These are phyloP conservation scores for Manis crassicaudata DNA, from an alignment of 2,797 vertebrate genomes.

Conservation along the genomic window DNA sequence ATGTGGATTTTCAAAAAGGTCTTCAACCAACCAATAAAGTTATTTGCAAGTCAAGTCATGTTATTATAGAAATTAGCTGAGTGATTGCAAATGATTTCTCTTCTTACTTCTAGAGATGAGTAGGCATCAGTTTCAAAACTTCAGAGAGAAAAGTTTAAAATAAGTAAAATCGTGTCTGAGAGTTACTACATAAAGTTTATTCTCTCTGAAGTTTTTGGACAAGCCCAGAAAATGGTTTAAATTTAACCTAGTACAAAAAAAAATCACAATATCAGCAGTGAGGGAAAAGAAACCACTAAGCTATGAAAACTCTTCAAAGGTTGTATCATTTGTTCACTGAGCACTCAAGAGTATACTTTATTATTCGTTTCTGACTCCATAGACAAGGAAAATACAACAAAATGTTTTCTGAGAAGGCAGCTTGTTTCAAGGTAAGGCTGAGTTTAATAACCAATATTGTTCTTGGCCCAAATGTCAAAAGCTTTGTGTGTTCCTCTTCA, in stretches of 20 bases:
- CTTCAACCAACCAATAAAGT: conserved; percentile 22
- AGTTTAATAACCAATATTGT: conserved; percentile 67
- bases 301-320: background rate
- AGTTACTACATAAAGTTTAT: conserved; percentile 32
- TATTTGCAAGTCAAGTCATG: background rate
- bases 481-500: conserved; percentile 35
- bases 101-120: background rate
- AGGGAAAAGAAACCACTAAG: conserved; percentile 9
- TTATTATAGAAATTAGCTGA: background rate
- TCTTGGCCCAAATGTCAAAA: conserved; percentile 68
- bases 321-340: conserved; percentile 40
- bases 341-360: background rate
- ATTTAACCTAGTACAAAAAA: background rate
- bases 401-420: conserved; percentile 42
- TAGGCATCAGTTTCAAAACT: background rate
- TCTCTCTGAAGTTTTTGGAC: background rate
- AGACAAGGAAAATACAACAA: conserved; percentile 41
- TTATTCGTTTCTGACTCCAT: background rate
- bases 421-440: conserved; percentile 56
- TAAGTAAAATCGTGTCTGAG: background rate
- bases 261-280: background rate
- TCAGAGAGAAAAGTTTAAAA: background rate
- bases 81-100: background rate
- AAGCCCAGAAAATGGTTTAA: conserved; percentile 8
- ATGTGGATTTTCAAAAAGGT: background rate